Evolutionary conservation across 2,888 invertebrate genomes (phyloP).

Genomic region (Gortyna flavago): DNA sequence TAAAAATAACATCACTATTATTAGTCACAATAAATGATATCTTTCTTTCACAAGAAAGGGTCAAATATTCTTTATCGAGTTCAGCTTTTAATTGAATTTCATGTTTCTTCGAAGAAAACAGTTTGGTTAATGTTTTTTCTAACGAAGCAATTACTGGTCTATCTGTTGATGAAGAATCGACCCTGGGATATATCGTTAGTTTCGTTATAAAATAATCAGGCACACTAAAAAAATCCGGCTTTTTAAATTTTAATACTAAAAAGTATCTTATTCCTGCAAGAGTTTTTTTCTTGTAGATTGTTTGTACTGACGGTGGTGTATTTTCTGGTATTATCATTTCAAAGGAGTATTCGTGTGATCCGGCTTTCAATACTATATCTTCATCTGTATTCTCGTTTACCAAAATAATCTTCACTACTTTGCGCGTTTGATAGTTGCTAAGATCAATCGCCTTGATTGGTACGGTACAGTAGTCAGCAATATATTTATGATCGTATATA

Average conservation of each 20-base stretch:
- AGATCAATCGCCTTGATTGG: neutral
- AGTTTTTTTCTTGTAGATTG: neutral
- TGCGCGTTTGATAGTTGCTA: slow-evolving; percentile 15
- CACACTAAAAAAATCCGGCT: neutral
- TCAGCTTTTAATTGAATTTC: slow-evolving; percentile 31
- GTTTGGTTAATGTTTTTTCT: slow-evolving; percentile 33
- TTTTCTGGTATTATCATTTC: slow-evolving; percentile 43
- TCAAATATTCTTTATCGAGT: slow-evolving; percentile 44
- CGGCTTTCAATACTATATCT: slow-evolving; percentile 1
- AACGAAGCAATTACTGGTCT: slow-evolving; percentile 24
- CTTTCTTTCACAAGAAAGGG: slow-evolving; percentile 19
- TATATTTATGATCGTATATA: slow-evolving; percentile 14
- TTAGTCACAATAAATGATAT: slow-evolving; percentile 28
- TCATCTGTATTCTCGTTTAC: neutral
- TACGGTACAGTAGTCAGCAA: slow-evolving; percentile 34
- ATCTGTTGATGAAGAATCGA: slow-evolving; percentile 12
- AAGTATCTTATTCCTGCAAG: slow-evolving; percentile 32
- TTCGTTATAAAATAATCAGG: slow-evolving; percentile 13
- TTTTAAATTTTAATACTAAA: slow-evolving; percentile 45
- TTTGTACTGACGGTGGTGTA: slow-evolving; percentile 38
- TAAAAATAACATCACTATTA: slow-evolving; percentile 22
- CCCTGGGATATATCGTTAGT: slow-evolving; percentile 17
- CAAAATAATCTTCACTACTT: slow-evolving; percentile 16
- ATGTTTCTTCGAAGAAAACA: slow-evolving; percentile 25
- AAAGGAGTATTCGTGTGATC: slow-evolving; percentile 27